Evolutionary conservation across 2,888 invertebrate species (phyloP).

Genomic region (Auanema freiburgensis): DNA sequence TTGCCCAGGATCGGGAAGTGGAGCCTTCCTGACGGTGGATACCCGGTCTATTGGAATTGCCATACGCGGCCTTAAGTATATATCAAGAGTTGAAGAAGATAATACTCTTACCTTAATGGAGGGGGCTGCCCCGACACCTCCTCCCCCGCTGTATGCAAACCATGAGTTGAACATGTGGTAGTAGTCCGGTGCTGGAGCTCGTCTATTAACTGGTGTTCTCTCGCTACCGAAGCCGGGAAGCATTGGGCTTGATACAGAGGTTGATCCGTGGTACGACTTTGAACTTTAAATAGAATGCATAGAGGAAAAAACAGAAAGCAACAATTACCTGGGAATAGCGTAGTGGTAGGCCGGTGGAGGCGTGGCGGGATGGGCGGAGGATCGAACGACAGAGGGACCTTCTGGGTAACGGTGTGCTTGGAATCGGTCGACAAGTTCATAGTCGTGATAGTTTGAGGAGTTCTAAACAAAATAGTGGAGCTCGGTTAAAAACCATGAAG

Average conservation of each 20-base stretch:
- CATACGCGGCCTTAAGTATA: slow-evolving; percentile 13
- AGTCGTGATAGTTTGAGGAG: slow-evolving; percentile 16
- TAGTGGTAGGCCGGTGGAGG: slow-evolving; percentile 20
- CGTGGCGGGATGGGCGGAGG: slow-evolving; percentile 6
- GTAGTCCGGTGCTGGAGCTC: slow-evolving; percentile 40
- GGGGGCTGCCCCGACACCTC: slow-evolving; percentile 36
- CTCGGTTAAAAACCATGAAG: neutral
- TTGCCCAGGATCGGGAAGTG: neutral
- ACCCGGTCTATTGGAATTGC: slow-evolving; percentile 11
- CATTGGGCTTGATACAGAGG: slow-evolving; percentile 7
- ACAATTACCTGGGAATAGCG: slow-evolving; percentile 13
- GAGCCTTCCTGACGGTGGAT: neutral
- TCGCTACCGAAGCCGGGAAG: slow-evolving; percentile 26
- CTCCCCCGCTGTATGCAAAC: slow-evolving; percentile 52
- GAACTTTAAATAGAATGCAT: neutral
- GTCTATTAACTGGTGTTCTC: slow-evolving; percentile 6
- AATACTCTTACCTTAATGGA: slow-evolving; percentile 22
- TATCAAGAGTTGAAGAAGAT: neutral
- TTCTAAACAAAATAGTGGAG: neutral
- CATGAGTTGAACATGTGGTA: slow-evolving; percentile 57
- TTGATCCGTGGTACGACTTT: neutral
- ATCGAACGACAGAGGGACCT: slow-evolving; percentile 4
- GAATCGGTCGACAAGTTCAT: slow-evolving; percentile 43
- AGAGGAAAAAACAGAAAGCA: neutral
- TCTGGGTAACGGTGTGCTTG: slow-evolving; percentile 42